Evolutionary conservation across 2,113 vertebrate genomes (phyloP).

Genomic region (Phyllostomus discolor): DNA sequence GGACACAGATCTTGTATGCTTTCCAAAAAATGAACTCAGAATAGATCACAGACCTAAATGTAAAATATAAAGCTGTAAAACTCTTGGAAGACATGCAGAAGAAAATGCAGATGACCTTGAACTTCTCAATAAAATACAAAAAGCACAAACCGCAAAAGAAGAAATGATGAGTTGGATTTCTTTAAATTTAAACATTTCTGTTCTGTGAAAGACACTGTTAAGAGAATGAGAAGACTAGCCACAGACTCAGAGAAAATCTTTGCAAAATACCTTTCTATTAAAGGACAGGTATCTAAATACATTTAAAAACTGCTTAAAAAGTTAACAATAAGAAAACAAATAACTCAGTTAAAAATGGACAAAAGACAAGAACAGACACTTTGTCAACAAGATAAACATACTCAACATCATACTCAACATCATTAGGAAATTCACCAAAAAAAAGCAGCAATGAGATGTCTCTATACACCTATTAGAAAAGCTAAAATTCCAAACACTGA

Average conservation of each 20-base stretch:
- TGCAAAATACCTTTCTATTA: neutral
- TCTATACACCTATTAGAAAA: neutral
- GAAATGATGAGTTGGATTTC: neutral
- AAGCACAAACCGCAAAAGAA: neutral
- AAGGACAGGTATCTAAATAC: neutral
- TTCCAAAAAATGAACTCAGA: neutral
- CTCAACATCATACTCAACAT: neutral
- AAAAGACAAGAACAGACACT: neutral
- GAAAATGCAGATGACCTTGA: neutral
- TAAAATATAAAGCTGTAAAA: neutral
- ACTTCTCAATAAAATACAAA: neutral
- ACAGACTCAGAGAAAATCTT: neutral
- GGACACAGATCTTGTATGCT: neutral
- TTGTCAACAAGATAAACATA: neutral
- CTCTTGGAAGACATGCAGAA: neutral
- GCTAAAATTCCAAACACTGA: neutral
- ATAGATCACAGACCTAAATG: neutral
- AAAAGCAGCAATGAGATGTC: neutral
- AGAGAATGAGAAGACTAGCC: neutral
- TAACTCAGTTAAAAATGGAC: neutral
- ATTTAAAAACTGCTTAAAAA: neutral
- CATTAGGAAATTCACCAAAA: neutral
- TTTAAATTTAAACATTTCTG: neutral
- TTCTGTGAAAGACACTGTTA: neutral
- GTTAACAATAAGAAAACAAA: neutral